These are phyloP conservation scores for Napeogenes sylphis DNA, from an alignment of 2,888 invertebrate species.

Conservation along the genomic window DNA sequence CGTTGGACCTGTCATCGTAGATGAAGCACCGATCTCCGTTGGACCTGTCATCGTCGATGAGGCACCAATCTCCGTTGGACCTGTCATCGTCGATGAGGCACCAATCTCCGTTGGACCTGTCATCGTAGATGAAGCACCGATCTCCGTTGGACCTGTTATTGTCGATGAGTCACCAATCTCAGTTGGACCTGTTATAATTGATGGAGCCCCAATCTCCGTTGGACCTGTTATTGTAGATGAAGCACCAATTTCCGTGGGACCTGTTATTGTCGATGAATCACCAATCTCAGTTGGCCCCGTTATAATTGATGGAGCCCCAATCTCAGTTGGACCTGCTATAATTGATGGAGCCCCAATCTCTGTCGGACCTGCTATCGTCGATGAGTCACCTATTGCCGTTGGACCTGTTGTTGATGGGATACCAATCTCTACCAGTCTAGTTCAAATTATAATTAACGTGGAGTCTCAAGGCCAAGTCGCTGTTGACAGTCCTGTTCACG, in stretches of 20 bases:
- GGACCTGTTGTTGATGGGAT: slow-evolving; percentile 1
- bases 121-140: slow-evolving; percentile 11
- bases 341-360: background rate
- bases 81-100: slow-evolving; percentile 25
- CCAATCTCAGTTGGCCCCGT: slow-evolving; percentile 15
- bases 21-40: slow-evolving; percentile 15
- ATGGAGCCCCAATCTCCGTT: slow-evolving; percentile 18
- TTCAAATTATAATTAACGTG: slow-evolving; percentile 20
- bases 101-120: slow-evolving; percentile 26
- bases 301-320: background rate
- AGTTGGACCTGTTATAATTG: slow-evolving; percentile 24
- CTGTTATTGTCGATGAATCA: slow-evolving; percentile 17
- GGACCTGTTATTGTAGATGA: slow-evolving; percentile 28
- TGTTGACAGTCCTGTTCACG: background rate
- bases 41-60: slow-evolving; percentile 13
- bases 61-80: slow-evolving; percentile 24
- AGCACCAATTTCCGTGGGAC: slow-evolving; percentile 24
- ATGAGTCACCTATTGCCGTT: background rate
- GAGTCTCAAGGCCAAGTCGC: slow-evolving; percentile 13
- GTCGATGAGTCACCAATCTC: background rate
- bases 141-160: slow-evolving; percentile 13
- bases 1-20: slow-evolving; percentile 23
- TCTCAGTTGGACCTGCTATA: slow-evolving; percentile 4
- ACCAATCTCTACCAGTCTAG: slow-evolving; percentile 10
- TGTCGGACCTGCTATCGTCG: slow-evolving; percentile 1